A percentile compares a stretch with the other conserved stretches of the same genome.
phyloP scores from a whole-genome alignment of 2,113 vertebrate species.

The Crotalus horridus region DNA sequence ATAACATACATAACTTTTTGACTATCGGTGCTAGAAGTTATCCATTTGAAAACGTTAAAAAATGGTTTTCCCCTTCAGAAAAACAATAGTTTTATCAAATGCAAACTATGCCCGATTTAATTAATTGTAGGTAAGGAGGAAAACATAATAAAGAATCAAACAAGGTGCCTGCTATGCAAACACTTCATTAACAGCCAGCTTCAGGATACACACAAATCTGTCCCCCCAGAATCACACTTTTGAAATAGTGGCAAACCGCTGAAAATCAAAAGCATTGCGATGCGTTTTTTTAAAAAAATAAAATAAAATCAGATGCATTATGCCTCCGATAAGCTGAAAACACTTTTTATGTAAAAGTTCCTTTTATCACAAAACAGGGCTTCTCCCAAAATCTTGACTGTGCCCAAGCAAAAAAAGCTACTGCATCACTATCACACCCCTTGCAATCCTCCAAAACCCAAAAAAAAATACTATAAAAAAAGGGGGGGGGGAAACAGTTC shows the following conservation, averaged over 20 bases:
- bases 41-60: neutral
- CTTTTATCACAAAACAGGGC: neutral
- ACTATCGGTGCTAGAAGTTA: neutral
- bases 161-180: neutral
- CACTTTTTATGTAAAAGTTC: neutral
- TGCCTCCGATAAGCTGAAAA: neutral
- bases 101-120: neutral
- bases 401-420: neutral
- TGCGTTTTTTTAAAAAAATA: neutral
- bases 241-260: neutral
- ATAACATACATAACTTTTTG: neutral
- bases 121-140: neutral
- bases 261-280: neutral
- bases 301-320: neutral
- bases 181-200: neutral
- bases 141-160: neutral
- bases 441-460: neutral
- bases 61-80: neutral
- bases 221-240: neutral
- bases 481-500: neutral
- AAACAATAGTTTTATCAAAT: neutral
- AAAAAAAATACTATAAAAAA: neutral
- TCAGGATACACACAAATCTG: neutral
- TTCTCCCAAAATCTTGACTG: neutral
- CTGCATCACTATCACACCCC: neutral